Percentiles rank a stretch among this genome's conserved stretches.
These are phyloP conservation scores for Symphodus melops DNA, from an alignment of 2,113 vertebrate species.

Conservation along the genomic window DNA sequence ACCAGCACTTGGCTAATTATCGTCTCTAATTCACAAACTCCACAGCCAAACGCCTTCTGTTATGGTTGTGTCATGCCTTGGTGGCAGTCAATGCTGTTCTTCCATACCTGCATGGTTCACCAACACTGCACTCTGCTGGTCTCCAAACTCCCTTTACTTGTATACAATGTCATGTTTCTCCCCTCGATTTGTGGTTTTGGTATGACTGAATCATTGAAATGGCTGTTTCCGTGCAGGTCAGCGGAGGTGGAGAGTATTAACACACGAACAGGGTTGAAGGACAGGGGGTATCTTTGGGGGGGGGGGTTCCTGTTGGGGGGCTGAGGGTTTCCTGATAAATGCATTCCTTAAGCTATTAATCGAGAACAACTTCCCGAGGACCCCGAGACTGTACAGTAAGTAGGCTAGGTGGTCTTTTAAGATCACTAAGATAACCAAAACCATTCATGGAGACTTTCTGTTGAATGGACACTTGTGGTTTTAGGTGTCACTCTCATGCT, in stretches of 20 bases:
- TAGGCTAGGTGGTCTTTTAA: slow-evolving; percentile 63
- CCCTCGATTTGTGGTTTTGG: slow-evolving; percentile 47
- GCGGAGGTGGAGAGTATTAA: slow-evolving; percentile 56
- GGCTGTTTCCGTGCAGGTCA: slow-evolving; percentile 70
- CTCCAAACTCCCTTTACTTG: slow-evolving; percentile 24
- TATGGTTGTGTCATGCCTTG: slow-evolving; percentile 67
- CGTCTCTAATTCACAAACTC: slow-evolving; percentile 74
- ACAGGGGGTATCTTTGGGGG: slow-evolving; percentile 10
- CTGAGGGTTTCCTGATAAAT: slow-evolving; percentile 61
- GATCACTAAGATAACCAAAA: slow-evolving; percentile 37
- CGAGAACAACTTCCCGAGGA: slow-evolving; percentile 45
- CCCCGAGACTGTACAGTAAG: slow-evolving; percentile 18
- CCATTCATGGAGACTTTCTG: background rate
- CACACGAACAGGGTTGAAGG: slow-evolving; percentile 30
- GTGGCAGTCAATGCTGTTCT: slow-evolving; percentile 69
- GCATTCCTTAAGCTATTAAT: slow-evolving; percentile 57
- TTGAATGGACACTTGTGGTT: background rate
- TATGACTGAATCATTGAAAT: slow-evolving; percentile 45
- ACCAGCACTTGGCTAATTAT: slow-evolving; percentile 82
- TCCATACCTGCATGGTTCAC: slow-evolving; percentile 67
- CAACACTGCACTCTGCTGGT: slow-evolving; percentile 56
- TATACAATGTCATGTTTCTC: slow-evolving; percentile 49
- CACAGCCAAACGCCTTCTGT: slow-evolving; percentile 70
- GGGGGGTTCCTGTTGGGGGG: slow-evolving; percentile 25
- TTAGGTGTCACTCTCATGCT: slow-evolving; percentile 38